These are phyloP conservation scores for Dromaius novaehollandiae DNA, from an alignment of 2,113 vertebrate genomes.

Conservation along the genomic window DNA sequence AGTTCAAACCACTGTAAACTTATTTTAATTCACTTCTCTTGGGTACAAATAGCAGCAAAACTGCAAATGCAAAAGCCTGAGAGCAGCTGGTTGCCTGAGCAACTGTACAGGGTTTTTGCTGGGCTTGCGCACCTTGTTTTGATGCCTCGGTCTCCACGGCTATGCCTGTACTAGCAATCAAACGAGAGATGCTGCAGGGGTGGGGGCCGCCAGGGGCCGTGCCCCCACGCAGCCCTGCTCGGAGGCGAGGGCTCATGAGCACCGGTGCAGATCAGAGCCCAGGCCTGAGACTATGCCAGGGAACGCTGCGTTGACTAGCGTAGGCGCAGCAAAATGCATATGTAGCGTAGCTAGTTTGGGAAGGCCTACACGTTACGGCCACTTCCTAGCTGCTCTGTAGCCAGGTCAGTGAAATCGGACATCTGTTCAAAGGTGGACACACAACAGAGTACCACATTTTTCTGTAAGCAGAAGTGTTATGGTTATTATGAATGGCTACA, in stretches of 20 bases:
- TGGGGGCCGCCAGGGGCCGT: too few species aligned
- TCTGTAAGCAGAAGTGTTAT: not conserved
- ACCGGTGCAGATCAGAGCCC: too few species aligned
- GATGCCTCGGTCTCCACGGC: not conserved
- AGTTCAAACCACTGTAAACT: not conserved
- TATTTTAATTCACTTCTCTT: not conserved
- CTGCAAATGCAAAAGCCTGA: not conserved
- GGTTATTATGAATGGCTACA: not conserved
- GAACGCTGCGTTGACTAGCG: not conserved
- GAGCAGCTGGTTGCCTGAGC: not conserved
- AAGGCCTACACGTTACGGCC: too few species aligned
- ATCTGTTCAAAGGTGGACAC: not conserved
- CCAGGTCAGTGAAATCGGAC: not conserved
- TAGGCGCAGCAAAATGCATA: not conserved
- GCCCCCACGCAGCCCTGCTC: too few species aligned
- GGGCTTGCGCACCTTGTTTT: not conserved
- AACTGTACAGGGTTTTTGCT: accelerated
- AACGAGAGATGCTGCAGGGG: too few species aligned
- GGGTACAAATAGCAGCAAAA: not conserved
- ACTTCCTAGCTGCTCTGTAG: not conserved
- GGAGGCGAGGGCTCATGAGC: not conserved
- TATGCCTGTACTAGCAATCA: not conserved
- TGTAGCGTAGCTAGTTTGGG: too few species aligned
- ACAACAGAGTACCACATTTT: not conserved
- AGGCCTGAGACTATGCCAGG: too few species aligned